Evolutionary conservation across 2,888 invertebrate genomes (phyloP), one percentile per base, ranked within the genome.

Genomic region (Melinopterus prodromus): DNA sequence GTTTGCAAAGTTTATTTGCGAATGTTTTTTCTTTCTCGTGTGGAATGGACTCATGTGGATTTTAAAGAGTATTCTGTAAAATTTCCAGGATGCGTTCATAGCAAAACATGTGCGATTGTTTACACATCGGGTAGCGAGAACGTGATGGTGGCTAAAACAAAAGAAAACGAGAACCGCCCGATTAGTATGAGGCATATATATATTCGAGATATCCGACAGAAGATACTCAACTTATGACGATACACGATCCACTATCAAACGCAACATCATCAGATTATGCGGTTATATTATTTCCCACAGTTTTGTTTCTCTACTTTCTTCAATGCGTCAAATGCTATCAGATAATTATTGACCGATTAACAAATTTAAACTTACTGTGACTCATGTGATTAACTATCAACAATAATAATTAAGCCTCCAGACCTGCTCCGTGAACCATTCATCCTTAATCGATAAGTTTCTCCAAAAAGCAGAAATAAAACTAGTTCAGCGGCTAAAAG

Each of bases 41-140:
- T 53, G 53, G 53, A 53, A 53, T 53, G 53, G 53, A 53, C 53
- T 53, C 53, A 12, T 53, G 53, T 53, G 5, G 9, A 53, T 53
- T 53, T 53, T 53, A 12, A 53, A 53, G 53, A 3, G 53, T 53
- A 53, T 53, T 53, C 12, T 53, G 53, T 53, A 53, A 53, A 53
- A 53, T 53, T 53, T 53, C 53, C 53, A 53, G 53, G 53, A 53
- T 53, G 53, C 53, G 53, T 53, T 53, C 53, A 53, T 53, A 53
- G 53, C 53, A 53, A 53, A 53, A 53, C 53, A 53, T 53, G 53
- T 53, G 53, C 9, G 53, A 53, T 53, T 53, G 53, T 53, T 53
- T 53, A 53, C 12, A 53, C 53, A 53, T 53, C 5, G 53, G 9
- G 53, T 53, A 53, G 9, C 53, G 53, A 53, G 53, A 12, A 53